These are phyloP conservation scores for Protonibea diacanthus DNA, from an alignment of 2,797 vertebrate genomes.

Conservation along the genomic window DNA sequence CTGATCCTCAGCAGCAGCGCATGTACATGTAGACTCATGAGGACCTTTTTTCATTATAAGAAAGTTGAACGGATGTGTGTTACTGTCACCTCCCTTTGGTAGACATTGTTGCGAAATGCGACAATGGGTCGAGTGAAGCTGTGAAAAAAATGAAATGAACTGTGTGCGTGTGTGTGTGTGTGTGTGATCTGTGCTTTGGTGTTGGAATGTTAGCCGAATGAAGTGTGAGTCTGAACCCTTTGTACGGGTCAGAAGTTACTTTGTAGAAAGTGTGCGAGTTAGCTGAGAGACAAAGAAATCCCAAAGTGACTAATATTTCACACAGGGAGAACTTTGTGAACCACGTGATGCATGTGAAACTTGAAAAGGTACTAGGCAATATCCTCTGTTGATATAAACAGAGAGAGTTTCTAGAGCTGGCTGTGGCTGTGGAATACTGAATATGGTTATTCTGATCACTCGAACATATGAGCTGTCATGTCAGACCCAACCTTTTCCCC, in stretches of 20 bases:
- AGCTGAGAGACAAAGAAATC: neutral
- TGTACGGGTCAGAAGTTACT: neutral
- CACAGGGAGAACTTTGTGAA: neutral
- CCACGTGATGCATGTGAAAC: neutral
- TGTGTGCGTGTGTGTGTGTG: no score
- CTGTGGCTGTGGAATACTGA: neutral
- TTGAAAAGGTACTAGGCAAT: neutral
- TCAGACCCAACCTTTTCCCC: neutral
- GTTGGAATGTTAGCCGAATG: neutral
- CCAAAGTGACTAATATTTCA: neutral
- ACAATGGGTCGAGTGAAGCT: neutral
- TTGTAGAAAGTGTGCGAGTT: neutral
- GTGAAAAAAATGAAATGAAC: neutral
- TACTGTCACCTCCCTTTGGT: neutral
- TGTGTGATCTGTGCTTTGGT: neutral
- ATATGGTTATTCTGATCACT: neutral
- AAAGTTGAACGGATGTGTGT: neutral
- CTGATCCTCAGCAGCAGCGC: neutral
- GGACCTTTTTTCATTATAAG: no score
- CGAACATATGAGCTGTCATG: neutral
- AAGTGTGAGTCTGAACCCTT: neutral
- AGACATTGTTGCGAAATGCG: neutral
- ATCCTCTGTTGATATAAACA: no score
- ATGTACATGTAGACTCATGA: neutral
- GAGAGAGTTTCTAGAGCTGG: no score